Base-by-base conservation (phyloP, 2,797 vertebrate species). In the Thripadectes ignobilis region DNA sequence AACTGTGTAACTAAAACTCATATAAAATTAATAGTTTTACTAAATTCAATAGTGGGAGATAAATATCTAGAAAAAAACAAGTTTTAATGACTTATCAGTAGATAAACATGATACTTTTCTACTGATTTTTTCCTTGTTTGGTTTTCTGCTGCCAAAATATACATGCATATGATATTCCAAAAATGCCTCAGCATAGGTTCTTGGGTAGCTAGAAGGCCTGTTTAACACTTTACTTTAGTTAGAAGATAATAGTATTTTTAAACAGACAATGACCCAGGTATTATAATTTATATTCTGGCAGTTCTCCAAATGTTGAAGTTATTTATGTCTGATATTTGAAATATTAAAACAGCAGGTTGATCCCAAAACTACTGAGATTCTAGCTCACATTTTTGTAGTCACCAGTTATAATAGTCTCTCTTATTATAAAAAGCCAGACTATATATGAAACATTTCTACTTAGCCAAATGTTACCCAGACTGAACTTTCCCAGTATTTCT, bases 321-420 rank as follows among this genome's bases (percentile, higher is more conserved):
- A 84, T 84, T 92, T 94, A 65, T 90, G 59, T 52, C 76, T 77
- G 41, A 34, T 90, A 84, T 48, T 90, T 88, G 68, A 84, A 67
- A 84, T 81, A 84, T 81, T 88, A 72, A 90, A 90, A 5, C 17
- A 80, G 23, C 14, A 84, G 23, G 7, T 8, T 78, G 32, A 62
- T 65, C 34, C 7, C 6, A 61, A 88, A 80, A 67, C 18, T n/a
- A 27, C 2, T 80, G 29, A 11, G 36, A 89, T 82, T 39, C 14
- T 73, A 39, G 17, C 19, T 71, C 3, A 21, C 20, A 6, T 15
- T 49, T 88, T 66, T 80, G 39, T 29, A 58, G 24, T 59, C n/a
- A 51, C 5, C 23, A 27, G 41, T 62, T 65, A 36, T 48, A 41
- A 65, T 23, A 72, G 1, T 54, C 3, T 65, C 26, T 2, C 6